Evolutionary conservation across 1,140 invertebrate species (phyloP).

Genomic region (Eriosoma lanigerum): DNA sequence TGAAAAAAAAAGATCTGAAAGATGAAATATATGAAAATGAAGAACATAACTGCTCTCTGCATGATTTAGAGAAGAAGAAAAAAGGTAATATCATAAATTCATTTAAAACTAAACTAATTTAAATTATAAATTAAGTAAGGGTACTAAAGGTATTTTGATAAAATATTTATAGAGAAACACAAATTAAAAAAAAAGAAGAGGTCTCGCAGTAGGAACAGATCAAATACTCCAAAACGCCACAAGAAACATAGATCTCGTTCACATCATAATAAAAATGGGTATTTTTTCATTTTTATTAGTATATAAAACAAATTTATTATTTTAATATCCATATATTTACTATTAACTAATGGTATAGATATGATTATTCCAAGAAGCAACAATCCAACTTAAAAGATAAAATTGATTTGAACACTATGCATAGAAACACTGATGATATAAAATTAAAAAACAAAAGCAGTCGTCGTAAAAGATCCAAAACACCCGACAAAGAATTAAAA

Average conservation of each 20-base stretch:
- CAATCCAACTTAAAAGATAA: not conserved
- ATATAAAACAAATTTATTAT: not conserved
- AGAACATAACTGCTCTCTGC: slow-evolving; percentile 65
- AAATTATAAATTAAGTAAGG: not conserved
- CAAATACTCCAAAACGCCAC: slow-evolving; percentile 30
- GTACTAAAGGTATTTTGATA: not conserved
- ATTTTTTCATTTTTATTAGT: not conserved
- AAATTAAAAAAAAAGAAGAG: slow-evolving; percentile 37
- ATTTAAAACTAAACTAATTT: not conserved
- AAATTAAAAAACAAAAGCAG: slow-evolving; percentile 21
- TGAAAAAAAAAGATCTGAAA: slow-evolving; percentile 66
- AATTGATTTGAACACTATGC: not conserved
- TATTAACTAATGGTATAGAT: not conserved
- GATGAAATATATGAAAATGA: slow-evolving; percentile 67
- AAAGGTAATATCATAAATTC: slow-evolving; percentile 1
- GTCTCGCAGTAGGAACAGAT: slow-evolving; percentile 38
- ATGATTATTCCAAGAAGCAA: not conserved
- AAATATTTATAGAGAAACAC: slow-evolving; percentile 22
- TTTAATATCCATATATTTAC: too few relatives aligned
- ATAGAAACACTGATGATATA: not conserved
- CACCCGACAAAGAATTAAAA: slow-evolving; percentile 26
- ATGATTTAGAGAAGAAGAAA: slow-evolving; percentile 57
- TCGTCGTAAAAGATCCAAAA: slow-evolving; percentile 6
- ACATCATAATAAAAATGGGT: slow-evolving; percentile 32
- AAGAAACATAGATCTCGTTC: slow-evolving; percentile 50